phyloP scores from a whole-genome alignment of 1,140 invertebrate genomes.

The Panonychus citri region DNA sequence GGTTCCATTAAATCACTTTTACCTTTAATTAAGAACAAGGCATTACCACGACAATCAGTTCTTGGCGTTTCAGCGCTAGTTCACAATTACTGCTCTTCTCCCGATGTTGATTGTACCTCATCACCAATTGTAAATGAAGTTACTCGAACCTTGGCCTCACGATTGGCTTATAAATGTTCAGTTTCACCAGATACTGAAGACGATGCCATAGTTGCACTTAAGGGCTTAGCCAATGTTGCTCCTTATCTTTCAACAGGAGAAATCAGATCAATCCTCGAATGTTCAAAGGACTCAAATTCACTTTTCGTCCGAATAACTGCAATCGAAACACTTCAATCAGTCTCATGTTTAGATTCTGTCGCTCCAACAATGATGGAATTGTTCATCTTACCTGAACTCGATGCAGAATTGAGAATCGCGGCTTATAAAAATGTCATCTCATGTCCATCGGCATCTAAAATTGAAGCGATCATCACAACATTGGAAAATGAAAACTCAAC shows the following conservation, averaged over 20 bases:
- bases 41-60: background rate
- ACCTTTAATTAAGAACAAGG: background rate
- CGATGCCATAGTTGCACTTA: background rate
- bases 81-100: background rate
- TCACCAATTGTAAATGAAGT: background rate
- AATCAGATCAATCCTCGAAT: background rate
- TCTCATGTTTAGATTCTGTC: background rate
- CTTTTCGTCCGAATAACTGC: background rate
- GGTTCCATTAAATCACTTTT: background rate
- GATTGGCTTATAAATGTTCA: background rate
- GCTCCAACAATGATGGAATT: background rate
- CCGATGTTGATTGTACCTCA: background rate
- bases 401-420: background rate
- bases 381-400: background rate
- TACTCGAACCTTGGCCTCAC: background rate
- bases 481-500: background rate
- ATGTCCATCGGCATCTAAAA: background rate
- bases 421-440: background rate
- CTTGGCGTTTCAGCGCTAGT: background rate
- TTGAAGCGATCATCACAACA: background rate
- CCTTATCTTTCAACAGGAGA: background rate
- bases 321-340: background rate
- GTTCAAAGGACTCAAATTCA: background rate
- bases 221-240: background rate
- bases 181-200: background rate